Evolutionary conservation across 1,140 invertebrate species (phyloP), one percentile per base, ranked within the genome.

Genomic region (Lordiphosa collinella): DNA sequence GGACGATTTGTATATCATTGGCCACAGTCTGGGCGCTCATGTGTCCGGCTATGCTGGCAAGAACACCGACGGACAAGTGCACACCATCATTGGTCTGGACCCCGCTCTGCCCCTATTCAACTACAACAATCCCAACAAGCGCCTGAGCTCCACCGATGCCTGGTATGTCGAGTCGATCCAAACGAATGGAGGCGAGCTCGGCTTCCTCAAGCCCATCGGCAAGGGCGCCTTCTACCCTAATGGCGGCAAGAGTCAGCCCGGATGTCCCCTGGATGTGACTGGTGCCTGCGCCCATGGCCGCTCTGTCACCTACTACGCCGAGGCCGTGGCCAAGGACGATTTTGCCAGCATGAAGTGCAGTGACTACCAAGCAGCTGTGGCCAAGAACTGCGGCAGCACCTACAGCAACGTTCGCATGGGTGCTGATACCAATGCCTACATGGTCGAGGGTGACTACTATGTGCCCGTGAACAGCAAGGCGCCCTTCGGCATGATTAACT

Each of bases 221-320:
- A 82, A 89, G 57, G 78, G 88, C 2, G 90, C 91, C 34, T 92
- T 91, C 68, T 91, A 90, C 51, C 90, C 90, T 10, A 91, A 91
- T 47, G 86, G 89, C 3, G 91, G 91, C 3, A 60, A 58, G 4
- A 29, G 9, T 2, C 92, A 93, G 62, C 91, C 91, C 2, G 92
- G 92, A 4, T 93, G 92, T 50, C 11, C 48, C 1, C 2, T 69
- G n/a, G 87, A 89, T 55, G 29, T 90, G 4, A 59, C 62, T n/a
- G 89, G 89, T 1, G 36, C 51, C 11, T 91, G 91, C 60, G 76
- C 90, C 22, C 91, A 91, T 41, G 61, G 64, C 8, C 88, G 90
- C 8, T 90, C 92, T 2, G 91, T 91, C 31, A 86, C 89, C 76
- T 93, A 90, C 54, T 93, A 91, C 61, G 87, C 91, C 2, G 92